These are phyloP conservation scores for Netelia inedita DNA, from an alignment of 2,888 invertebrate species.

Conservation along the genomic window DNA sequence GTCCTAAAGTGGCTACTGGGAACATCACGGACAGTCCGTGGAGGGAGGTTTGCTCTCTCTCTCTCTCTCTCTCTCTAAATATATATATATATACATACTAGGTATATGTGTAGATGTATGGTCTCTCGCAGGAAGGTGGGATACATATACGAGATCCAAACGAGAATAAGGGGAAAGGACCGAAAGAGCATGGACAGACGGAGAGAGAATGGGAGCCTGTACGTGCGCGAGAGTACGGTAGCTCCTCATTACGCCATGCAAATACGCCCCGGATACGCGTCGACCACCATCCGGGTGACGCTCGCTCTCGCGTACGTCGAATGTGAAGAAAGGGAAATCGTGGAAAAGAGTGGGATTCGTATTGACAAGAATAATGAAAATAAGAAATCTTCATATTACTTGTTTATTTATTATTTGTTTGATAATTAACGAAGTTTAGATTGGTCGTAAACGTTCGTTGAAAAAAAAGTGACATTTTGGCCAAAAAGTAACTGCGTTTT, in stretches of 20 bases:
- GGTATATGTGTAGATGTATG: conserved; percentile 39
- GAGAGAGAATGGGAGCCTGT: conserved; percentile 25
- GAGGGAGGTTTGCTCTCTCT: conserved; percentile 1
- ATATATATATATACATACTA: too few relatives aligned
- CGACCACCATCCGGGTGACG: conserved; percentile 53
- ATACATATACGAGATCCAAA: conserved; percentile 1
- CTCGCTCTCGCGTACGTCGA: conserved; percentile 31
- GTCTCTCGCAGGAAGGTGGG: conserved; percentile 13
- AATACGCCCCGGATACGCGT: conserved; percentile 73
- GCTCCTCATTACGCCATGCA: conserved; percentile 77
- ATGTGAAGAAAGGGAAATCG: conserved; percentile 32
- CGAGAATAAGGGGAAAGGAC: conserved; percentile 4
- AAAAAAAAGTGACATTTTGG: too few relatives aligned
- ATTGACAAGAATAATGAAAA: conserved; percentile 4
- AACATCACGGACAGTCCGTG: conserved; percentile 44
- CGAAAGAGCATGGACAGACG: conserved; percentile 21
- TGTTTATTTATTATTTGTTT: too few relatives aligned
- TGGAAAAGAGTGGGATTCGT: conserved; percentile 22
- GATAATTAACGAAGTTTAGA: too few relatives aligned
- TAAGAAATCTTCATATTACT: background rate
- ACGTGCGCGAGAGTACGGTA: conserved; percentile 63
- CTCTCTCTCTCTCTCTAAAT: background rate
- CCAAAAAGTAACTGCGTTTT: too few relatives aligned
- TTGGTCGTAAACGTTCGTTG: background rate
- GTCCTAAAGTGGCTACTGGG: conserved; percentile 71